phyloP scores from a whole-genome alignment of 1,140 invertebrate genomes.

The Apis mellifera region Amel_HAv3.1 CM009941.2:399501-400000 shows the following conservation, averaged over 20 bases:
- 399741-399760: constrained; percentile 75
- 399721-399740: constrained; percentile 74
- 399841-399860: constrained; percentile 6
- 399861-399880: not conserved
- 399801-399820: constrained; percentile 59
- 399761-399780: constrained; percentile 75
- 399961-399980: not conserved
- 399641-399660: constrained; percentile 46
- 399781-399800: constrained; percentile 76
- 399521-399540: constrained; percentile 73
- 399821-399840: constrained; percentile 82
- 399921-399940: not conserved
- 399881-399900: too few relatives aligned
- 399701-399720: constrained; percentile 81
- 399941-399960: not conserved
- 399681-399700: constrained; percentile 81
- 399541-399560: constrained; percentile 71
- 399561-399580: constrained; percentile 50
- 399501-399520: constrained; percentile 64
- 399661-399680: constrained; percentile 83
- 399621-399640: constrained; percentile 36
- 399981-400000: constrained; percentile 1
- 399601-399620: constrained; percentile 45
- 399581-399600: constrained; percentile 57
- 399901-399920: not conserved